Evolutionary conservation across 1,140 invertebrate genomes (phyloP).

Genomic region (Linepithema humile): DNA sequence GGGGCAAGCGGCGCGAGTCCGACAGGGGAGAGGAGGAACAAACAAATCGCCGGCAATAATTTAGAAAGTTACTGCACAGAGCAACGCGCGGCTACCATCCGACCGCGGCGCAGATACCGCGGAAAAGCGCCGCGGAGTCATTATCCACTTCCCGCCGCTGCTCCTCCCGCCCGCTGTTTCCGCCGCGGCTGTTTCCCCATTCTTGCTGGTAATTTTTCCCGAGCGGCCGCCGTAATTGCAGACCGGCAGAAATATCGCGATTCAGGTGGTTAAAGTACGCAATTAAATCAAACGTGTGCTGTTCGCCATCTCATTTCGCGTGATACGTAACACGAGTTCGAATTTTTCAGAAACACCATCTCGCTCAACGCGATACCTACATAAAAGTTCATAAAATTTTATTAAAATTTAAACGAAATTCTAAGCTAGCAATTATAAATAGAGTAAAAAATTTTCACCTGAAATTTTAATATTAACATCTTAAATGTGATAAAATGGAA

Average conservation of each 20-base stretch:
- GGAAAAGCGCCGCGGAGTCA: constrained; percentile 39
- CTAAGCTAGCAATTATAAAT: too few species aligned
- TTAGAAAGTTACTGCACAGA: constrained; percentile 63
- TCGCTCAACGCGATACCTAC: too few species aligned
- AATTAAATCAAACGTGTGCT: constrained; percentile 21
- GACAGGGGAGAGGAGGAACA: neutral
- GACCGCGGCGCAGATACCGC: constrained; percentile 15
- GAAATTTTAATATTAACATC: neutral
- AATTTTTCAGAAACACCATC: neutral
- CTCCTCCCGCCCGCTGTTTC: neutral
- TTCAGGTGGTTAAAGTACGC: neutral
- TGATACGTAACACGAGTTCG: neutral
- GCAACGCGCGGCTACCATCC: neutral
- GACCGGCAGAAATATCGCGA: constrained; percentile 30
- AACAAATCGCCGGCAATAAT: constrained; percentile 70
- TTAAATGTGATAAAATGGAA: neutral
- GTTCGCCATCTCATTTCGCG: neutral
- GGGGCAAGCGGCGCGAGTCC: constrained; percentile 16
- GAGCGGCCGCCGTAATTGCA: constrained; percentile 21
- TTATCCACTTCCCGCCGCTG: constrained; percentile 5
- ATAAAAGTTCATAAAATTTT: too few species aligned
- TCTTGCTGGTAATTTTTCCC: constrained; percentile 23
- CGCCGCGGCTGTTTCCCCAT: neutral
- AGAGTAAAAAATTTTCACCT: too few species aligned
- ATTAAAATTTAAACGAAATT: too few species aligned